These are phyloP conservation scores for Nymphalis polychloros DNA, from an alignment of 2,888 invertebrate genomes.

Conservation along the genomic window DNA sequence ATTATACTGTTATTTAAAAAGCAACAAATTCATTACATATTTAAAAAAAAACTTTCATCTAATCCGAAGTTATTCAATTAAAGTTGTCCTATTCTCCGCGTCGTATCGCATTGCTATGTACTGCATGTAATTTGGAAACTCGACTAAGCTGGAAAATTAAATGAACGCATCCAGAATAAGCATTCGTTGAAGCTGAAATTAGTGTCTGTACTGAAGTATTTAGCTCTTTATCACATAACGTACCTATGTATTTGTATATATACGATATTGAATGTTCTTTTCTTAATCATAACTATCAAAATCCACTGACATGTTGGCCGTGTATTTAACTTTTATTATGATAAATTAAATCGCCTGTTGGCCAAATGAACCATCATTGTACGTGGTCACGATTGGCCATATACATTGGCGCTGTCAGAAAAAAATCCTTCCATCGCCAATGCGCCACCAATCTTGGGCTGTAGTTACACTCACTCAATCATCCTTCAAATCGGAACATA, in stretches of 20 bases:
- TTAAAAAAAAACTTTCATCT: neutral
- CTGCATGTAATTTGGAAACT: constrained; percentile 39
- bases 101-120: constrained; percentile 13
- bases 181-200: constrained; percentile 19
- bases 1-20: neutral
- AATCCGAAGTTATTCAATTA: constrained; percentile 34
- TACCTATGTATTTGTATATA: neutral
- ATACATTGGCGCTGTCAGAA: too few species aligned
- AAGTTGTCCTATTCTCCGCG: constrained; percentile 32
- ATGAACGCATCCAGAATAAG: constrained; percentile 34
- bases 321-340: too few species aligned
- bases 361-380: too few species aligned
- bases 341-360: too few species aligned
- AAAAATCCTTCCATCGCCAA: too few species aligned
- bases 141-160: constrained; percentile 39
- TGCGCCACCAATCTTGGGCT: too few species aligned
- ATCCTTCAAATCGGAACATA: too few species aligned
- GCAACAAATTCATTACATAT: neutral
- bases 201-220: constrained; percentile 1
- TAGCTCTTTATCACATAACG: neutral
- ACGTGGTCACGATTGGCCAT: too few species aligned
- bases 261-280: too few species aligned
- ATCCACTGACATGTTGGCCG: too few species aligned
- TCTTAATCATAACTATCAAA: too few species aligned
- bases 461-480: too few species aligned